Evolutionary conservation across 1,140 invertebrate species (phyloP), one percentile per base, ranked within the genome.

Genomic region (Zaprionus kolodkinae): DNA sequence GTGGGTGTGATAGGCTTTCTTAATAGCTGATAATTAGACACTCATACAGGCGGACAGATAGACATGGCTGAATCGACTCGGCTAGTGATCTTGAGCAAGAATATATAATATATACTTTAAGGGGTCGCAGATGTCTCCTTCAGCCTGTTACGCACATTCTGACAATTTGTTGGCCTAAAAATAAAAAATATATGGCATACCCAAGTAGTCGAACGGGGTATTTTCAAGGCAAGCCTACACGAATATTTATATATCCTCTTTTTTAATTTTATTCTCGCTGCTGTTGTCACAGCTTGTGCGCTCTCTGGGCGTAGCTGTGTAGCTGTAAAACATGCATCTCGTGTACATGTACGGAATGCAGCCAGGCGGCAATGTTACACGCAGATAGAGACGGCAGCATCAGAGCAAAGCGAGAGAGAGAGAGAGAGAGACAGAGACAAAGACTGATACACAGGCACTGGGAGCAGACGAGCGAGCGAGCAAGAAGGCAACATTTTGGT

Each of bases 311-410:
- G 76, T 78, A 72, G 52, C 78, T 67, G 36, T 67, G 36, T 63
- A 71, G 52, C 78, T 67, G 36, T 63, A 71, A 30, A 79, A 87
- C 84, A 79, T 86, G 83, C 83, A 86, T 71, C 55, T 80, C 67
- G 70, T 73, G 77, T 72, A 81, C 81, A 81, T 83, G 78, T 88
- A 69, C 64, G 79, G 72, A 87, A 76, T 88, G 83, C 83, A 87
- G 83, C 82, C 83, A 87, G 76, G 83, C 84, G 83, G 83, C 84
- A 88, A 88, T 64, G 69, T 71, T 65, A 88, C 84, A 88, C 38
- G 35, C n/a, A 50, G 50, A 69, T 27, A 52, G 57, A 57, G 54
- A 59, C 38, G 63, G 72, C 57, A 71, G 6, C 40, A 43, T 13
- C 40, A 43, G 40, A 7, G n/a, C 40, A 45, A 0, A 43, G 13